phyloP scores from a whole-genome alignment of 2,888 invertebrate species.

The Octodonta nipae region DNA sequence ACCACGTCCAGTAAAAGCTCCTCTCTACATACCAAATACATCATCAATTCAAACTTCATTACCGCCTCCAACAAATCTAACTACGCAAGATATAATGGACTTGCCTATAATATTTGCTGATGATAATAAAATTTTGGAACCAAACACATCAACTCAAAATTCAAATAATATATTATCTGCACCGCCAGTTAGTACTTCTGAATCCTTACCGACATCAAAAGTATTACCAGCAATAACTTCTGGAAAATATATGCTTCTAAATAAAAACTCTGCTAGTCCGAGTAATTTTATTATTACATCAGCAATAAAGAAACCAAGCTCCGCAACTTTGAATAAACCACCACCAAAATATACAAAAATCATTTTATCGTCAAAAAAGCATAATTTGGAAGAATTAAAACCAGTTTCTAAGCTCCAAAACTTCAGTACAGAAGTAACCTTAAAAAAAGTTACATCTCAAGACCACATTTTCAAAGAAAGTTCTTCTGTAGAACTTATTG shows the following conservation, averaged over 20 bases:
- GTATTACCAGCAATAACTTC: neutral
- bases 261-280: conserved; percentile 4
- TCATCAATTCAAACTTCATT: too few species aligned
- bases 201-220: too few species aligned
- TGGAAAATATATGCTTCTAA: neutral
- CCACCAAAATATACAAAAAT: conserved; percentile 36
- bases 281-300: conserved; percentile 20
- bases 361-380: conserved; percentile 38
- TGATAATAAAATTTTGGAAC: conserved; percentile 34
- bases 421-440: conserved; percentile 23
- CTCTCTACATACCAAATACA: conserved; percentile 8
- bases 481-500: conserved; percentile 25
- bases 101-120: conserved; percentile 55
- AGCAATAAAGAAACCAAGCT: too few species aligned
- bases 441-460: conserved; percentile 18
- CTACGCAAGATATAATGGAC: conserved; percentile 45
- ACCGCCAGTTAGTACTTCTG: conserved; percentile 3
- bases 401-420: too few species aligned
- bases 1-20: conserved; percentile 15
- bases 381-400: conserved; percentile 14
- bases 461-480: too few species aligned
- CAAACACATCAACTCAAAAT: conserved; percentile 13
- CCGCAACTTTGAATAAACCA: conserved; percentile 10
- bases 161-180: conserved; percentile 2
- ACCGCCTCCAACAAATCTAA: conserved; percentile 36